These are phyloP conservation scores for Leucophenga montana DNA, from an alignment of 2,888 invertebrate genomes.

Conservation along the genomic window DNA sequence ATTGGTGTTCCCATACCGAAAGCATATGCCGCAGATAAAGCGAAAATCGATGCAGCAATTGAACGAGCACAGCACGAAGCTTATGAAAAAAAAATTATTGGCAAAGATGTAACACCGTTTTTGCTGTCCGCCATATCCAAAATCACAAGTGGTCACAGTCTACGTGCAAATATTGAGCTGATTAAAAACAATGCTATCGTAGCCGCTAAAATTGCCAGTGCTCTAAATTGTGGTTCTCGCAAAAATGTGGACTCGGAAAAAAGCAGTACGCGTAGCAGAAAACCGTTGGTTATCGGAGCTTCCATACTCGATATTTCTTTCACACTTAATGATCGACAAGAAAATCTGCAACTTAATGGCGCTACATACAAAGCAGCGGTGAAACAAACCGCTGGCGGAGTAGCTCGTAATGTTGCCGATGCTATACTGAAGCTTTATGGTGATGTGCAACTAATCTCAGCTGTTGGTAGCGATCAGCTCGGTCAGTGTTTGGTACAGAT, in stretches of 20 bases:
- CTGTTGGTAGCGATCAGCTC: conserved; percentile 81
- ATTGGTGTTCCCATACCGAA: conserved; percentile 93
- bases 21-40: conserved; percentile 75
- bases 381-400: conserved; percentile 86
- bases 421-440: conserved; percentile 84
- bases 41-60: conserved; percentile 81
- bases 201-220: conserved; percentile 85
- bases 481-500: conserved; percentile 72
- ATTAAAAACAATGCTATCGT: conserved; percentile 93
- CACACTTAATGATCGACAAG: conserved; percentile 75
- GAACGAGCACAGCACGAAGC: conserved; percentile 80
- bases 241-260: background rate
- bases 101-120: conserved; percentile 95
- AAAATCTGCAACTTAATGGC: conserved; percentile 82
- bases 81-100: conserved; percentile 77
- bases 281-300: conserved; percentile 82
- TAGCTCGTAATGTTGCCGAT: conserved; percentile 93
- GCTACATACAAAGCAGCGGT: conserved; percentile 82
- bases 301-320: conserved; percentile 84
- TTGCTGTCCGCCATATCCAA: conserved; percentile 84
- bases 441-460: conserved; percentile 81
- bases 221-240: conserved; percentile 67
- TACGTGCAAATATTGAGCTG: conserved; percentile 90
- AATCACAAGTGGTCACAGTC: conserved; percentile 87
- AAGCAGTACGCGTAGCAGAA: no score